phyloP scores from a whole-genome alignment of 2,113 vertebrate species.

The Melanostigma gelatinosum region DNA sequence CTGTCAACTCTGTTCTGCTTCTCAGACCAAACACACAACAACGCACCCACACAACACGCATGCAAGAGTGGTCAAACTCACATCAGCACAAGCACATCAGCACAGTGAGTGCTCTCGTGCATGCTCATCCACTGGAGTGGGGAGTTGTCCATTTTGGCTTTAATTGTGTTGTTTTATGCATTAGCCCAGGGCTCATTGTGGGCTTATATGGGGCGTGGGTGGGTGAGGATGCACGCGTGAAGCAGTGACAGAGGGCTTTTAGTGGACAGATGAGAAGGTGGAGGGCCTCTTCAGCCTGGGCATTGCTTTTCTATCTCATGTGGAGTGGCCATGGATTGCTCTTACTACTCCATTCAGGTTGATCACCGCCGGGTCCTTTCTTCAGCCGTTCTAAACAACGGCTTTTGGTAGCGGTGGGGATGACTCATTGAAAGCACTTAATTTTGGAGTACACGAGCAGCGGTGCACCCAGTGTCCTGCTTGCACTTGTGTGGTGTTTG shows the following conservation, averaged over 20 bases:
- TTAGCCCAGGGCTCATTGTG: constrained; percentile 68
- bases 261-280: constrained; percentile 67
- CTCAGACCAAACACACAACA: constrained; percentile 20
- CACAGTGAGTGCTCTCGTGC: constrained; percentile 48
- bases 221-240: constrained; percentile 57
- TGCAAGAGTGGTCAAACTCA: constrained; percentile 45
- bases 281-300: constrained; percentile 67
- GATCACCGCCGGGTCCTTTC: constrained; percentile 38
- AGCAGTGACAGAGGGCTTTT: constrained; percentile 61
- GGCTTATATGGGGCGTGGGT: constrained; percentile 58
- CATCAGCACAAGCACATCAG: constrained; percentile 39
- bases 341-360: constrained; percentile 54
- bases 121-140: constrained; percentile 48
- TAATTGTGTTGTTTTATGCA: constrained; percentile 76
- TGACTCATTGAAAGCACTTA: constrained; percentile 39
- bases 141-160: constrained; percentile 56
- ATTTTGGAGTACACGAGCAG: constrained; percentile 50
- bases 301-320: constrained; percentile 42
- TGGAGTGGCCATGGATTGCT: constrained; percentile 70
- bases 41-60: constrained; percentile 6
- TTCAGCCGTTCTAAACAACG: constrained; percentile 52
- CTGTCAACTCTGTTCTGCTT: constrained; percentile 40
- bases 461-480: background rate
- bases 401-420: constrained; percentile 36
- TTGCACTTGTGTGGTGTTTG: background rate